These are phyloP conservation scores for Scotopteryx bipunctaria DNA, from an alignment of 2,888 invertebrate species.

Conservation along the genomic window DNA sequence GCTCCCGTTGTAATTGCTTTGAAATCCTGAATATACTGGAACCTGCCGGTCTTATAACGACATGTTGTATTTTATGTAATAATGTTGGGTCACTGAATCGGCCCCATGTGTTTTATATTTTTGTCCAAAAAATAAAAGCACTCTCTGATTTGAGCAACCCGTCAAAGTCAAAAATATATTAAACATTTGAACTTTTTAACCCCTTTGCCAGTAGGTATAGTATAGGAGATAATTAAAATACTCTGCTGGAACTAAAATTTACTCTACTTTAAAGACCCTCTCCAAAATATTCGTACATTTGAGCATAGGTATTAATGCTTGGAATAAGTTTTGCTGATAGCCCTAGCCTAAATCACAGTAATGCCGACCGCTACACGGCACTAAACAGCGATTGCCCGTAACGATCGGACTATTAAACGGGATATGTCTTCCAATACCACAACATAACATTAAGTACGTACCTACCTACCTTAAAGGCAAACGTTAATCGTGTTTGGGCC, in stretches of 20 bases:
- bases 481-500: conserved; percentile 21
- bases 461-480: conserved; percentile 26
- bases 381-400: conserved; percentile 26
- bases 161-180: neutral
- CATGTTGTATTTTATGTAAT: conserved; percentile 34
- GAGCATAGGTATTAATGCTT: neutral
- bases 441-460: conserved; percentile 25
- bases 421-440: conserved; percentile 31
- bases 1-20: conserved; percentile 62
- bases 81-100: conserved; percentile 14
- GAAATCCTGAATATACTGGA: conserved; percentile 48
- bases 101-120: conserved; percentile 15
- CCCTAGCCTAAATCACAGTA: conserved; percentile 24
- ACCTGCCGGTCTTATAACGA: conserved; percentile 30
- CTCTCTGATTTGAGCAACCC: neutral
- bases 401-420: conserved; percentile 30
- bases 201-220: no score
- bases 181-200: no score
- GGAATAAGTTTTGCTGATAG: conserved; percentile 5
- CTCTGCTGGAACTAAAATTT: no score
- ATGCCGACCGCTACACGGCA: conserved; percentile 23
- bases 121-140: neutral
- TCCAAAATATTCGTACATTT: neutral
- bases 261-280: no score
- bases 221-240: no score